Percentiles rank a stretch among this genome's conserved stretches.
These are phyloP conservation scores for Drusus annulatus DNA, from an alignment of 1,140 invertebrate species.

Conservation along the genomic window DNA sequence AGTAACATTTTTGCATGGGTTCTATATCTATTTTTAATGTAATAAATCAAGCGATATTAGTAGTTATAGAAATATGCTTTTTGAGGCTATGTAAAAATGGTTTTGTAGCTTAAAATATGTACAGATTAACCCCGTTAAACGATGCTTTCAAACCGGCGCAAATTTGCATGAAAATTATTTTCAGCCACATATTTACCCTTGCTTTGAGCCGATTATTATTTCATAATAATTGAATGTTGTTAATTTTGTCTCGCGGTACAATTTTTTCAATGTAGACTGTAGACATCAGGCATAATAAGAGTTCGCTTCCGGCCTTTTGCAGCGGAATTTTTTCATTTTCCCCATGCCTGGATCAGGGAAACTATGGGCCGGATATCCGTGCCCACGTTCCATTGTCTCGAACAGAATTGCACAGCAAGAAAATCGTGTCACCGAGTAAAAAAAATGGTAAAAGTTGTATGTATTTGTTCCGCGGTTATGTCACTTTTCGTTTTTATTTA, in stretches of 20 bases:
- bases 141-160: too few species aligned
- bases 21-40: too few species aligned
- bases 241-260: neutral
- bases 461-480: too few species aligned
- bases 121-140: too few species aligned
- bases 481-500: neutral
- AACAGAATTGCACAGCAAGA: neutral
- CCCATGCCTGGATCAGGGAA: neutral
- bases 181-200: neutral
- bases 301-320: conserved; percentile 9
- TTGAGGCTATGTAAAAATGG: too few species aligned
- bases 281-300: neutral
- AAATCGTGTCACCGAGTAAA: conserved; percentile 12
- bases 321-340: conserved; percentile 20
- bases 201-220: neutral
- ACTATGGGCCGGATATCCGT: neutral
- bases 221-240: conserved; percentile 16
- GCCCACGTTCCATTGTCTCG: neutral
- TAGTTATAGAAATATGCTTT: too few species aligned
- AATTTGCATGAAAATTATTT: too few species aligned
- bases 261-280: conserved; percentile 4
- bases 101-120: too few species aligned
- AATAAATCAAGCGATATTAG: too few species aligned
- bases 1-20: too few species aligned
- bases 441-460: neutral